Conservation (phyloP, 2,888 invertebrate species). For the Sinohyriopsis cumingii region DNA sequence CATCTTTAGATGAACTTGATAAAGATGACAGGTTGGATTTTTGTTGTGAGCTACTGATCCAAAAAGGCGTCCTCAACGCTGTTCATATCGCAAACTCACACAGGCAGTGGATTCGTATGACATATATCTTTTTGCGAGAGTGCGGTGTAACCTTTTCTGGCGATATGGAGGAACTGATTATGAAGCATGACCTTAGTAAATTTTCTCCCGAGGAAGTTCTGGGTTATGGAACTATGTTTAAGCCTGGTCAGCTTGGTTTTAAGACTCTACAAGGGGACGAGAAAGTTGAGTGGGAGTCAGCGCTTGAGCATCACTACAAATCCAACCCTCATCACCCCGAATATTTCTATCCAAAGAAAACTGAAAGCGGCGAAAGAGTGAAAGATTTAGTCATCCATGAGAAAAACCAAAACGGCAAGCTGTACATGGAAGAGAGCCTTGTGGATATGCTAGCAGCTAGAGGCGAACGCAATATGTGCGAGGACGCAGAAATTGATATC, state of each 20-base stretch:
- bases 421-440: slow-evolving; percentile 26
- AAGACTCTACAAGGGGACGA: slow-evolving; percentile 19
- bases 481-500: slow-evolving; percentile 22
- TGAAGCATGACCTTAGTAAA: slow-evolving; percentile 32
- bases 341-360: slow-evolving; percentile 22
- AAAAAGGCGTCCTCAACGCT: slow-evolving; percentile 23
- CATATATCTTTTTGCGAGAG: slow-evolving; percentile 14
- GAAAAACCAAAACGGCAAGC: slow-evolving; percentile 11
- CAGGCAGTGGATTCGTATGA: slow-evolving; percentile 23
- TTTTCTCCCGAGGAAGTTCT: slow-evolving; percentile 28
- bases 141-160: slow-evolving; percentile 22
- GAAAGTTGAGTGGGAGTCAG: slow-evolving; percentile 22
- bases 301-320: slow-evolving; percentile 26
- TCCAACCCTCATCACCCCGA: slow-evolving; percentile 38
- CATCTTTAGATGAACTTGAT: background rate
- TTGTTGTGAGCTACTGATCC: slow-evolving; percentile 16
- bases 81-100: slow-evolving; percentile 25
- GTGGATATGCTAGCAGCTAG: slow-evolving; percentile 35
- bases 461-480: slow-evolving; percentile 23
- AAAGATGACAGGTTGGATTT: background rate
- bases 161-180: slow-evolving; percentile 14
- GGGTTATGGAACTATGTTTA: slow-evolving; percentile 37
- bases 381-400: slow-evolving; percentile 18
- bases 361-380: slow-evolving; percentile 10
- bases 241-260: slow-evolving; percentile 15